These are phyloP conservation scores for Venturia canescens DNA, from an alignment of 1,140 invertebrate genomes.

Conservation along the genomic window DNA sequence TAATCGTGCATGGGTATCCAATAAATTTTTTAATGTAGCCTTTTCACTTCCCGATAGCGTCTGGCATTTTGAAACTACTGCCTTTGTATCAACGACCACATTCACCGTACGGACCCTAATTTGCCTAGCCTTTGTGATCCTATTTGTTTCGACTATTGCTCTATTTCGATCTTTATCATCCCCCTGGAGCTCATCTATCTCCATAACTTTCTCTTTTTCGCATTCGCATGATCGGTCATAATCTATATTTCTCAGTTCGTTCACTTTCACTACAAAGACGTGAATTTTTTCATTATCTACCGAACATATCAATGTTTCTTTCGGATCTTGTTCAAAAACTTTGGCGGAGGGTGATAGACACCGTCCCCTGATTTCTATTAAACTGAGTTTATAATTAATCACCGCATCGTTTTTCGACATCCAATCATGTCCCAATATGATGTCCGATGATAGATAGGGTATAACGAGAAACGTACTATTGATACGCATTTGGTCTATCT, in stretches of 20 bases:
- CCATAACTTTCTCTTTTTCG: background rate
- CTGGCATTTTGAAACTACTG: background rate
- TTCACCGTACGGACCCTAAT: too few species aligned
- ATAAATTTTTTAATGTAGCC: background rate
- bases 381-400: background rate
- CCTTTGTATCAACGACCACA: background rate
- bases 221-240: too few species aligned
- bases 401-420: background rate
- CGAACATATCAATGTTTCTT: background rate
- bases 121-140: too few species aligned
- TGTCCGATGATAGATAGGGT: too few species aligned
- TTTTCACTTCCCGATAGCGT: background rate
- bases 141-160: background rate
- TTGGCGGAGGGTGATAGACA: background rate
- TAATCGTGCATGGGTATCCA: background rate
- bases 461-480: too few species aligned
- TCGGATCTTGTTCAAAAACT: background rate
- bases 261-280: background rate
- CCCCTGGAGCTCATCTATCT: background rate
- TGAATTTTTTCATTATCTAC: background rate
- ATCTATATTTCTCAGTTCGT: background rate
- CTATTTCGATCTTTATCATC: too few species aligned
- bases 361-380: background rate
- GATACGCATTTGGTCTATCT: too few species aligned
- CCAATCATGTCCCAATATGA: too few species aligned